Conservation (phyloP, 2,797 vertebrate genomes). For the Notolepis coatsorum region DNA sequence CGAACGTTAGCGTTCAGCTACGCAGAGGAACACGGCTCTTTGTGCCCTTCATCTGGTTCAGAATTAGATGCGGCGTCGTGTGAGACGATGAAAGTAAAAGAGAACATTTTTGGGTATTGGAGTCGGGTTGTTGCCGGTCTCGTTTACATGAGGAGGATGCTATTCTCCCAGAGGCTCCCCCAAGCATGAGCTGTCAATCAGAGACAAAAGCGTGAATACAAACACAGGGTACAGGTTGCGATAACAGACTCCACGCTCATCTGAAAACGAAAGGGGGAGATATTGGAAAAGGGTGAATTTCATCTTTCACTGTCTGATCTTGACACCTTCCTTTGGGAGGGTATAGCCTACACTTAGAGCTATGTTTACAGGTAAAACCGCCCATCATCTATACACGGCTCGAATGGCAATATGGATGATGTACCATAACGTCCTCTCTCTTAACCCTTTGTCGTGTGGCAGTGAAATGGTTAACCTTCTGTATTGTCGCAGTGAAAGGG, state of each 20-base stretch:
- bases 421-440: background rate
- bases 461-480: too few species aligned
- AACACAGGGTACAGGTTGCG: conserved; percentile 26
- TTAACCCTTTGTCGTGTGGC: too few species aligned
- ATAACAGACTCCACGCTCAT: conserved; percentile 34
- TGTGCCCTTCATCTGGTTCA: conserved; percentile 1
- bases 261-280: conserved; percentile 45
- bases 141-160: conserved; percentile 46
- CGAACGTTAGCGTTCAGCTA: conserved; percentile 20
- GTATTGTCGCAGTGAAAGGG: too few species aligned
- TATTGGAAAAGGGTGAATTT: conserved; percentile 50
- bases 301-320: conserved; percentile 28
- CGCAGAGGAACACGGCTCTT: background rate
- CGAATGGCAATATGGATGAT: conserved; percentile 35
- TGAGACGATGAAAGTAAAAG: conserved; percentile 1
- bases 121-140: conserved; percentile 21
- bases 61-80: background rate
- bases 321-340: conserved; percentile 25
- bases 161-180: conserved; percentile 27
- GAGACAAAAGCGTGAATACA: conserved; percentile 48
- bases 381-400: conserved; percentile 15
- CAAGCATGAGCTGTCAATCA: conserved; percentile 56
- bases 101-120: background rate
- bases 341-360: too few species aligned
- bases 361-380: conserved; percentile 30